Evolutionary conservation across 2,113 vertebrate species (phyloP).

Genomic region (Phalacrocorax aristotelis): DNA sequence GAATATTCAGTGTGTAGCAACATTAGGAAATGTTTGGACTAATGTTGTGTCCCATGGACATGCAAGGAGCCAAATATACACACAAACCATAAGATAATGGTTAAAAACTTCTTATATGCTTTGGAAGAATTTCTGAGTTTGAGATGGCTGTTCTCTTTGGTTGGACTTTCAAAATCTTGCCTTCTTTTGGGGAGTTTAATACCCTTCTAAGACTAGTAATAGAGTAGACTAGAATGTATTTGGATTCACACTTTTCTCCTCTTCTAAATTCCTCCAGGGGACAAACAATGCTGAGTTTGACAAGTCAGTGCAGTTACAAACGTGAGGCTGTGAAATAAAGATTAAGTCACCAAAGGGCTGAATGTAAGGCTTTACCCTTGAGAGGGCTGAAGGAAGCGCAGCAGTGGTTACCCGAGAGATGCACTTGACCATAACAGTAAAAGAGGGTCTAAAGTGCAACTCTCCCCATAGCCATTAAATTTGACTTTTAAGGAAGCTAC

Average conservation of each 20-base stretch:
- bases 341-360: not conserved
- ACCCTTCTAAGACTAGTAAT: not conserved
- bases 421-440: not conserved
- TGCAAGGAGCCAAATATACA: not conserved
- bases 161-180: not conserved
- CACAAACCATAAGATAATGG: not conserved
- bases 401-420: not conserved
- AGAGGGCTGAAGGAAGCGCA: not conserved
- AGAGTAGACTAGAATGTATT: not conserved
- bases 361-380: not conserved
- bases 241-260: not conserved
- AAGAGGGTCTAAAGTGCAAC: not conserved
- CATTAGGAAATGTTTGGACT: not conserved
- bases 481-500: not conserved
- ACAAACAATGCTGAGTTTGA: not conserved
- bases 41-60: not conserved
- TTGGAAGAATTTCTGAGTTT: not conserved
- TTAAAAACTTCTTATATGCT: not conserved
- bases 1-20: not conserved
- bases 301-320: not conserved
- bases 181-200: not conserved
- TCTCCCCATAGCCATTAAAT: not conserved
- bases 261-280: not conserved
- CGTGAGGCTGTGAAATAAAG: not conserved
- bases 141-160: not conserved